Percentiles rank a stretch among this genome's conserved stretches.
Evolutionary conservation across 2,113 vertebrate species (phyloP).

Genomic region (Blennius ocellaris): DNA sequence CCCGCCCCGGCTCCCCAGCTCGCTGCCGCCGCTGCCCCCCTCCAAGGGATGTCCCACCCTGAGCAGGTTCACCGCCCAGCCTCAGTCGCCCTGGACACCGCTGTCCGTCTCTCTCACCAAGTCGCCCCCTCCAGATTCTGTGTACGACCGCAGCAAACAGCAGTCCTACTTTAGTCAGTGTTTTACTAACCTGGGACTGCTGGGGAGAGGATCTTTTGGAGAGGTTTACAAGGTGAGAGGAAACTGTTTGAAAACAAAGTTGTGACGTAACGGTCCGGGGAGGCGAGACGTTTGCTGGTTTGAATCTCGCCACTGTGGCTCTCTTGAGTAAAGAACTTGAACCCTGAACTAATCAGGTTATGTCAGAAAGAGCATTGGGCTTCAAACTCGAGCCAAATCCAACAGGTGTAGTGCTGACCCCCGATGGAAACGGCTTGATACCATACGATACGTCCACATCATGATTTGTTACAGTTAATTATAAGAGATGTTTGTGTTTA

Average conservation of each 20-base stretch:
- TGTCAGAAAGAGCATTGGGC: no score
- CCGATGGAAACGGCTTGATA: no score
- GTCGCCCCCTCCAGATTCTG: constrained; percentile 61
- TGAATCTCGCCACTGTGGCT: no score
- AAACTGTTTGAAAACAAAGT: background rate
- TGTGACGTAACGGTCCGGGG: no score
- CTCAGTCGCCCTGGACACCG: constrained; percentile 80
- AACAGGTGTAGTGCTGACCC: no score
- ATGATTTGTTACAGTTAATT: no score
- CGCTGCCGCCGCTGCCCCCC: constrained; percentile 84
- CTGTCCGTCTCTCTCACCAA: constrained; percentile 82
- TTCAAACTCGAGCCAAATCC: no score
- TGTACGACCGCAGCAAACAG: constrained; percentile 85
- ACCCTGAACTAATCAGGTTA: no score
- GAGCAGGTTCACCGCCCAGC: constrained; percentile 86
- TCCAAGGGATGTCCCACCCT: constrained; percentile 84
- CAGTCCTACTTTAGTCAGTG: constrained; percentile 89
- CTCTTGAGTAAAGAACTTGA: no score
- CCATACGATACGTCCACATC: no score
- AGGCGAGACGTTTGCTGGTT: no score
- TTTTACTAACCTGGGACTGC: constrained; percentile 86
- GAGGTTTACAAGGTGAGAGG: constrained; percentile 91
- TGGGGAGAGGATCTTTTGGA: constrained; percentile 90
- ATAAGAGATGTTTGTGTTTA: no score
- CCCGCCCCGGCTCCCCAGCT: constrained; percentile 63